Percentiles rank a stretch among this genome's conserved stretches.
These are phyloP conservation scores for Nemotelus pantherinus DNA, from an alignment of 2,888 invertebrate species.

Conservation along the genomic window DNA sequence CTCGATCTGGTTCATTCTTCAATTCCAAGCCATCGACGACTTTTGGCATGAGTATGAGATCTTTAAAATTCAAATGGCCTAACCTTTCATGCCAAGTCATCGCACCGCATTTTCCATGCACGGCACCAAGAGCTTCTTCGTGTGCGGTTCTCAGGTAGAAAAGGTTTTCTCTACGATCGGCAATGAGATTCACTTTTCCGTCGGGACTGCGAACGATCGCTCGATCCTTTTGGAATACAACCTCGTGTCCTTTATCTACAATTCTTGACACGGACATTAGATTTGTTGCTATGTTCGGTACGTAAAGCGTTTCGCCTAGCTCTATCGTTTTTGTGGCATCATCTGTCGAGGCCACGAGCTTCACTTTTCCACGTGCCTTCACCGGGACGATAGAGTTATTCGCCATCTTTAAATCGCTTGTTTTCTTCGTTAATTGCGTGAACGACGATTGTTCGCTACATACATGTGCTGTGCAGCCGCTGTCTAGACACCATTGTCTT, in stretches of 20 bases:
- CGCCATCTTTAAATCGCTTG: neutral
- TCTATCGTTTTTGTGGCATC: neutral
- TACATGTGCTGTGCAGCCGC: conserved; percentile 1
- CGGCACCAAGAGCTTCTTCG: neutral
- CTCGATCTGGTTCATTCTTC: no score
- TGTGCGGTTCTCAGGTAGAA: neutral
- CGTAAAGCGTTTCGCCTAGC: conserved; percentile 10
- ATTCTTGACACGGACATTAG: conserved; percentile 25
- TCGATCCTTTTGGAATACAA: neutral
- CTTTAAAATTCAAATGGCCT: neutral
- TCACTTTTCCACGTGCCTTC: conserved; percentile 9
- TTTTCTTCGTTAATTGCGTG: no score
- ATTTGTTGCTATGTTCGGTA: conserved; percentile 27
- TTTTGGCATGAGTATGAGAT: no score
- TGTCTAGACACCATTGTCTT: neutral
- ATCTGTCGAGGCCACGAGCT: neutral
- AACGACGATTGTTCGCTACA: neutral
- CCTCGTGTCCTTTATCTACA: conserved; percentile 9
- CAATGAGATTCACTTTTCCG: neutral
- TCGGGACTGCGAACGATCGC: neutral
- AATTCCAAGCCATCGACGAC: no score
- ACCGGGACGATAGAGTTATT: neutral
- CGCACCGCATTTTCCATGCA: neutral
- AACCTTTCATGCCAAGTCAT: neutral
- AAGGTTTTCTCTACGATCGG: neutral